Percentiles rank a stretch among this genome's conserved stretches.
phyloP scores from a whole-genome alignment of 2,113 vertebrate genomes.

The Apodemus speciosus region DNA sequence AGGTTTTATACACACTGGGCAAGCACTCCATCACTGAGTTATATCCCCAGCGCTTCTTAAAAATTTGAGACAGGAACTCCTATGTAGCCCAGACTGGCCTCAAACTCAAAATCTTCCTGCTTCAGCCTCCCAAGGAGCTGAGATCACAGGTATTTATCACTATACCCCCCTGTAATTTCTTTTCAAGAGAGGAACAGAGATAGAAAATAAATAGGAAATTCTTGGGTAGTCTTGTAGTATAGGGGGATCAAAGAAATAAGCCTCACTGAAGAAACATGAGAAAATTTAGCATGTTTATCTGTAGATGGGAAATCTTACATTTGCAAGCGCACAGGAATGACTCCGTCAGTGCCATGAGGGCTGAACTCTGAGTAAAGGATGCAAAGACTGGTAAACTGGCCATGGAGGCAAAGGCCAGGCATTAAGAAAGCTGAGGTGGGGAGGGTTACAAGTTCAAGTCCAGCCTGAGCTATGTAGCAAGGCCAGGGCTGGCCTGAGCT shows the following conservation, averaged over 20 bases:
- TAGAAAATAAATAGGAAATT: not conserved
- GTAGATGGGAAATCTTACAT: not conserved
- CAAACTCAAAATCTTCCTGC: not conserved
- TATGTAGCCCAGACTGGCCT: not conserved
- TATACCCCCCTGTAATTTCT: not conserved
- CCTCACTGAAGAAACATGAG: not conserved
- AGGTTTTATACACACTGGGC: not conserved
- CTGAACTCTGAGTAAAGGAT: not conserved
- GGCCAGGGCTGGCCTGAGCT: not conserved
- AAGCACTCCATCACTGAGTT: not conserved
- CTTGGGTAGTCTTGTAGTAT: not conserved
- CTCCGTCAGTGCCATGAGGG: not conserved
- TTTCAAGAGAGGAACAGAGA: not conserved
- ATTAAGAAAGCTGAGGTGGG: not conserved
- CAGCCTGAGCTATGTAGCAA: not conserved
- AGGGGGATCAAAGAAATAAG: not conserved
- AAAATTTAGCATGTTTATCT: not conserved
- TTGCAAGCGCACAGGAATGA: too few relatives aligned
- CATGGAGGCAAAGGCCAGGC: not conserved
- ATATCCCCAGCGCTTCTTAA: not conserved
- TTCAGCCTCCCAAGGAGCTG: not conserved
- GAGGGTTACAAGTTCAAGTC: not conserved
- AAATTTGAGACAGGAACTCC: not conserved
- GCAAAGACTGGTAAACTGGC: not conserved
- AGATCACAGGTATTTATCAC: not conserved